Conservation (phyloP, 2,113 vertebrate genomes). For the Scytalopus superciliaris region DNA sequence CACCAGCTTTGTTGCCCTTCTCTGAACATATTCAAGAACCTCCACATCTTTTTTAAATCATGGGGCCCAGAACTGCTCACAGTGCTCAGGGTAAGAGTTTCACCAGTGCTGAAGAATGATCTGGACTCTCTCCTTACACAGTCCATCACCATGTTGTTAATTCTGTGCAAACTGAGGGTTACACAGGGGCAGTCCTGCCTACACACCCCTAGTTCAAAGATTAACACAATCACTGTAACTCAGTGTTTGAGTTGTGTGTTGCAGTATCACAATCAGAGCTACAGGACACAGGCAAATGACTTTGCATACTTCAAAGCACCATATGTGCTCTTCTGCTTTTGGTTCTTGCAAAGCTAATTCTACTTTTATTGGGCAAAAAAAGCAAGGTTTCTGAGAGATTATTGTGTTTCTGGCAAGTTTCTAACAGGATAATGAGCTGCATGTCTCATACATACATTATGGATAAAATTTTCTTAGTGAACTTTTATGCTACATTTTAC, state of each 20-base stretch:
- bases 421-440: accelerated
- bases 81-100: neutral
- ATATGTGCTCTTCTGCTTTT: neutral
- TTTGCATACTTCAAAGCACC: neutral
- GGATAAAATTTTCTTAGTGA: neutral
- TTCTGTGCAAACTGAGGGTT: neutral
- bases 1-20: neutral
- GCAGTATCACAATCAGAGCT: neutral
- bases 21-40: neutral
- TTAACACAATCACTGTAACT: neutral
- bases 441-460: neutral
- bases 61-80: neutral
- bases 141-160: neutral
- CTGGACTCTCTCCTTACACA: neutral
- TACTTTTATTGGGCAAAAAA: neutral
- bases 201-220: neutral
- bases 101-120: neutral
- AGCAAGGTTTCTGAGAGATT: neutral
- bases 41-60: neutral
- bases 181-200: neutral
- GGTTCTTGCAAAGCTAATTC: neutral
- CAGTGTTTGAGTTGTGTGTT: neutral
- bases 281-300: neutral
- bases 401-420: neutral
- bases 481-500: neutral